Percentiles rank a stretch among this genome's conserved stretches.
phyloP scores from a whole-genome alignment of 92 coral and sea anemone genomes.

The Parazoanthus darwini region DNA sequence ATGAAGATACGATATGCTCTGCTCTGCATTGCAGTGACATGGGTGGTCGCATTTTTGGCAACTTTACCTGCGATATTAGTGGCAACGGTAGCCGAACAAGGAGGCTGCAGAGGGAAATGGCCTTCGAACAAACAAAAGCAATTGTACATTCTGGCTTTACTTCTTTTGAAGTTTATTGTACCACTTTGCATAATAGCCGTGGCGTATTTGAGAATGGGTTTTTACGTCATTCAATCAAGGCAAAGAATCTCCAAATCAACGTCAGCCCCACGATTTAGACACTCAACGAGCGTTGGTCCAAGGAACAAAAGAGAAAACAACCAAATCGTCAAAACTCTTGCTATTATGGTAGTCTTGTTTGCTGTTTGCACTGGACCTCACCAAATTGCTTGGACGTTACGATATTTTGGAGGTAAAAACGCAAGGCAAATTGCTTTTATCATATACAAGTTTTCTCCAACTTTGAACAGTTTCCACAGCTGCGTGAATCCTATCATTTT shows the following conservation, averaged over 20 bases:
- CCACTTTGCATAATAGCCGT: constrained; percentile 56
- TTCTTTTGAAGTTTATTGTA: constrained; percentile 51
- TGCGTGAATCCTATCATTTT: constrained; percentile 65
- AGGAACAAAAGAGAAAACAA: constrained; percentile 57
- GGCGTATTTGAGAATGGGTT: constrained; percentile 53
- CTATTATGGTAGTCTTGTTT: constrained; percentile 50
- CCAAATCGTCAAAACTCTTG: constrained; percentile 53
- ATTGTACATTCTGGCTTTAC: constrained; percentile 58
- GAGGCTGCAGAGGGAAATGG: constrained; percentile 56
- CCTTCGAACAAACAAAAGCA: constrained; percentile 44
- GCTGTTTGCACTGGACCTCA: constrained; percentile 62
- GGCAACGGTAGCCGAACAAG: neutral
- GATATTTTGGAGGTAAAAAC: constrained; percentile 35
- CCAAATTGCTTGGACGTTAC: constrained; percentile 49
- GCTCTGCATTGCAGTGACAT: constrained; percentile 53
- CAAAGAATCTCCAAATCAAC: constrained; percentile 18
- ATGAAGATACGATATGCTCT: constrained; percentile 46
- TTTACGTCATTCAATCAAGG: constrained; percentile 42
- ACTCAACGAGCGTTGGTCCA: constrained; percentile 11
- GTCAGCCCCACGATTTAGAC: neutral
- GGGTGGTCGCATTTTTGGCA: constrained; percentile 52
- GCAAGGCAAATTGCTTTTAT: neutral
- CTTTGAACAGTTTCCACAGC: constrained; percentile 53
- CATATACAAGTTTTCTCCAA: constrained; percentile 41
- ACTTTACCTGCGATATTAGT: constrained; percentile 42